Evolutionary conservation across 2,113 vertebrate species (phyloP).

Genomic region (Pelusios castaneus): DNA sequence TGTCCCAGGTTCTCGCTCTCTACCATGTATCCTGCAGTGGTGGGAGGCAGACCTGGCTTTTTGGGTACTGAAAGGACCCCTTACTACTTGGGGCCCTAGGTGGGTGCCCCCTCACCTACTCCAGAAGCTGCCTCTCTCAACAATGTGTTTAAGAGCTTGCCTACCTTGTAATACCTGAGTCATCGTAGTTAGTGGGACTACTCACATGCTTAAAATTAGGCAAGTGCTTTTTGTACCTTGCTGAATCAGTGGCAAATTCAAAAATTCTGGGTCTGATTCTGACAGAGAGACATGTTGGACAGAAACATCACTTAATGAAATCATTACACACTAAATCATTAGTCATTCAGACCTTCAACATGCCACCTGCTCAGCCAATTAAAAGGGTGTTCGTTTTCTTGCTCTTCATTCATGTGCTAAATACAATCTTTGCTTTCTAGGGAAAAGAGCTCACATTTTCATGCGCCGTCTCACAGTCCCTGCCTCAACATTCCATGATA

Average conservation of each 20-base stretch:
- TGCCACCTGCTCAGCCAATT: not conserved
- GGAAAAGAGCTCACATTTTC: not conserved
- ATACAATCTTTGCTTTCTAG: not conserved
- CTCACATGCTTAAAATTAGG: not conserved
- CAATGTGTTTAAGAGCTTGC: not conserved
- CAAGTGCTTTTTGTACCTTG: not conserved
- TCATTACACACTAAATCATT: not conserved
- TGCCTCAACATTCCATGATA: not conserved
- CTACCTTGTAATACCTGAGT: not conserved
- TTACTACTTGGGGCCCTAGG: too few species aligned
- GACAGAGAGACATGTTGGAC: not conserved
- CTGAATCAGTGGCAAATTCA: not conserved
- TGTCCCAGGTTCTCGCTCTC: too few species aligned
- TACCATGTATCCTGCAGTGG: too few species aligned
- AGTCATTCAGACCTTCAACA: not conserved
- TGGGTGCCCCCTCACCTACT: too few species aligned
- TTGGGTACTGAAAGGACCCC: too few species aligned
- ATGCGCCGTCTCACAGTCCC: not conserved
- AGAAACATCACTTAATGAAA: not conserved
- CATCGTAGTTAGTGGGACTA: not conserved
- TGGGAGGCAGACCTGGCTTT: too few species aligned
- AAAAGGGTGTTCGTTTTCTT: not conserved
- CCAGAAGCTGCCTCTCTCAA: too few species aligned
- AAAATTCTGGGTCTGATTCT: not conserved
- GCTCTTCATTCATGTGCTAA: accelerated